A percentile compares a stretch with the other conserved stretches of the same genome.
phyloP scores from a whole-genome alignment of 1,140 invertebrate species.

The Listronotus bonariensis region DNA sequence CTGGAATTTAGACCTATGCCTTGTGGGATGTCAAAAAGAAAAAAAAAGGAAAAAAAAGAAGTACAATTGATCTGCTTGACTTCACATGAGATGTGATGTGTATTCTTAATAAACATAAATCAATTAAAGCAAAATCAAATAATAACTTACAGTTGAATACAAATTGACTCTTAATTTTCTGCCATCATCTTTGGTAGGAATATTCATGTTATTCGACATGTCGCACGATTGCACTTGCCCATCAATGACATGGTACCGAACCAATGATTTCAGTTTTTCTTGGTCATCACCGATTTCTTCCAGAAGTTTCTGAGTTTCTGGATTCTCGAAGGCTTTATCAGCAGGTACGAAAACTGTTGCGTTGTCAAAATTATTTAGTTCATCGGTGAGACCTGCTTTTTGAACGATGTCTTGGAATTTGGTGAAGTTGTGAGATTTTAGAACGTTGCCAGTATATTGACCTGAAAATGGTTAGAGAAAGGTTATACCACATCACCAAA shows the following conservation, averaged over 20 bases:
- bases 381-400: slow-evolving; percentile 62
- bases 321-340: slow-evolving; percentile 63
- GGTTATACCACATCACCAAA: too few relatives aligned
- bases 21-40: too few relatives aligned
- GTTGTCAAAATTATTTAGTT: slow-evolving; percentile 62
- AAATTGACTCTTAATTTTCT: slow-evolving; percentile 62
- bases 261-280: slow-evolving; percentile 59
- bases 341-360: slow-evolving; percentile 68
- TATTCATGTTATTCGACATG: slow-evolving; percentile 59
- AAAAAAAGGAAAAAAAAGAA: too few relatives aligned
- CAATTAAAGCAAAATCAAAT: too few relatives aligned
- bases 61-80: too few relatives aligned
- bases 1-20: too few relatives aligned
- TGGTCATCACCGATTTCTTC: slow-evolving; percentile 55
- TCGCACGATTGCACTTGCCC: slow-evolving; percentile 59
- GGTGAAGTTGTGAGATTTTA: slow-evolving; percentile 58
- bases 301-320: slow-evolving; percentile 54
- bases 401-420: slow-evolving; percentile 59
- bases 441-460: slow-evolving; percentile 55
- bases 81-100: too few relatives aligned
- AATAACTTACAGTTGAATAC: slow-evolving; percentile 59
- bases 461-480: too few relatives aligned
- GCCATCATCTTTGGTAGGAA: slow-evolving; percentile 57
- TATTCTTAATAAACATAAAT: too few relatives aligned
- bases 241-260: slow-evolving; percentile 63